phyloP scores from a whole-genome alignment of 2,113 vertebrate species.

The Rhegmatorhina hoffmannsi region DNA sequence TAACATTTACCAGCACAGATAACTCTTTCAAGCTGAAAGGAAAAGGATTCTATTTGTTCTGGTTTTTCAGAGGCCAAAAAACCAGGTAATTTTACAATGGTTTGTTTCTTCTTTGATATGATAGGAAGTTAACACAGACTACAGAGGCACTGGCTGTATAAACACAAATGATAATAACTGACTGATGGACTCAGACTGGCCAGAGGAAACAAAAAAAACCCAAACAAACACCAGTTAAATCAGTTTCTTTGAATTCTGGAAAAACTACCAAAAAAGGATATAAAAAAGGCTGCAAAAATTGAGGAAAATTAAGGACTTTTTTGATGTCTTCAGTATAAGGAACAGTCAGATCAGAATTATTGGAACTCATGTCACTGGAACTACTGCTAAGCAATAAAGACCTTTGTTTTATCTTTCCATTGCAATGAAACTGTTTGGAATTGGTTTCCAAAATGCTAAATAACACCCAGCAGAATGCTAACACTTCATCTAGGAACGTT shows the following conservation, averaged over 20 bases:
- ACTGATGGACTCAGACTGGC: not conserved
- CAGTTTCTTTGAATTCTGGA: not conserved
- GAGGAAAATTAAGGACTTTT: not conserved
- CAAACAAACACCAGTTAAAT: not conserved
- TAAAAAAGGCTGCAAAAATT: not conserved
- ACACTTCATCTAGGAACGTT: not conserved
- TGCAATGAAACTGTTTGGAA: not conserved
- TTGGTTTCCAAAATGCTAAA: not conserved
- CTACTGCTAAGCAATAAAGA: not conserved
- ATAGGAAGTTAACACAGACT: not conserved
- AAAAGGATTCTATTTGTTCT: not conserved
- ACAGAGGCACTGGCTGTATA: not conserved
- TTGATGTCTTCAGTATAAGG: not conserved
- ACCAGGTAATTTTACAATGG: not conserved
- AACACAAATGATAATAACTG: not conserved
- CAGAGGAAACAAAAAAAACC: not conserved
- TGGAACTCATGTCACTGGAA: not conserved
- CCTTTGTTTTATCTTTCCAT: not conserved
- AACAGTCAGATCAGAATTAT: not conserved
- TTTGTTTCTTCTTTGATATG: not conserved
- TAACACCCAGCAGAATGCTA: not conserved
- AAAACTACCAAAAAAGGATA: not conserved
- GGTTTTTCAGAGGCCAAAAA: not conserved
- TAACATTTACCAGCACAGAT: not conserved
- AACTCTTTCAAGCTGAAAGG: not conserved